Conservation (phyloP, 2,113 vertebrate species). For the Pterocles orientalis region DNA sequence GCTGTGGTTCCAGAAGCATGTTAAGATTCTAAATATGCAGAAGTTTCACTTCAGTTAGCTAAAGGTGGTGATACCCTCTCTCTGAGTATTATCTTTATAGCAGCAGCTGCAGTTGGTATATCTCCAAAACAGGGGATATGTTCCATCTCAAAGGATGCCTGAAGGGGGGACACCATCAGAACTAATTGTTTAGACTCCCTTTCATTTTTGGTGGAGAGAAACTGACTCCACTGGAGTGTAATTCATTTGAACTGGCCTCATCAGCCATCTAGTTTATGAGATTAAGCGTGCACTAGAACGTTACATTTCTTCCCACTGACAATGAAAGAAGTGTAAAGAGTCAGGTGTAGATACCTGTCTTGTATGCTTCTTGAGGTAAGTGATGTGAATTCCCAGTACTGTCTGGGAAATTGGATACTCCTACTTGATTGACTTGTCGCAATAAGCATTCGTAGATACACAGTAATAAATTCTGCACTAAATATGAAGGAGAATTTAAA, state of each 20-base stretch:
- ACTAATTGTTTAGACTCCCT: not conserved
- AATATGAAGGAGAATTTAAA: not conserved
- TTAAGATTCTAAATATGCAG: not conserved
- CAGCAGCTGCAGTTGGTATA: not conserved
- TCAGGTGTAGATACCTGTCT: not conserved
- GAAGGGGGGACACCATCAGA: not conserved
- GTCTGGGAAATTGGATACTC: not conserved
- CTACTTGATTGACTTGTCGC: not conserved
- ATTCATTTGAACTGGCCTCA: not conserved
- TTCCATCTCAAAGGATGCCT: not conserved
- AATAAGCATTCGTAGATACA: not conserved
- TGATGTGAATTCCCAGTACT: not conserved
- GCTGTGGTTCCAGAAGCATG: not conserved
- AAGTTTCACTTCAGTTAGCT: not conserved
- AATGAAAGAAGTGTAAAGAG: not conserved
- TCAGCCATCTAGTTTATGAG: not conserved
- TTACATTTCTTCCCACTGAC: not conserved
- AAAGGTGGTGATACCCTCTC: not conserved
- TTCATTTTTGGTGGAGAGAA: not conserved
- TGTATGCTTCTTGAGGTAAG: not conserved
- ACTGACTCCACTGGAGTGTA: fast-evolving
- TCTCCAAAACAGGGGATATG: not conserved
- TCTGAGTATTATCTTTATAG: not conserved
- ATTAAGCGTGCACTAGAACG: not conserved
- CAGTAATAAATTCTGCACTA: not conserved